Conservation (phyloP, 2,113 vertebrate species). For the Puffinus mauretanicus region DNA sequence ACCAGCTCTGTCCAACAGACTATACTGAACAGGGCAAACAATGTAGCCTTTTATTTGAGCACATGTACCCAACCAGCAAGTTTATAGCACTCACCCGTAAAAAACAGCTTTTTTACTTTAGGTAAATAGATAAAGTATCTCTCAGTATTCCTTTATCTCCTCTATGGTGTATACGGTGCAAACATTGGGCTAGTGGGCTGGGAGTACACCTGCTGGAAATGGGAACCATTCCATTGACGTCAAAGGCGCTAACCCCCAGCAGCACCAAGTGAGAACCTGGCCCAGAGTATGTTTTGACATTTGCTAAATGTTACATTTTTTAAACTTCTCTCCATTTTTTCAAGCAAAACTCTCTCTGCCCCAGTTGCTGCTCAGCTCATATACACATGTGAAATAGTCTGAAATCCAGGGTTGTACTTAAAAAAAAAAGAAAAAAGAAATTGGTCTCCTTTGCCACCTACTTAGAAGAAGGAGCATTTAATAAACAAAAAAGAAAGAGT, state of each 20-base stretch:
- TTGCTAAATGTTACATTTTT: neutral
- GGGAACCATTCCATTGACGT: neutral
- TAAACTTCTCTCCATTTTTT: neutral
- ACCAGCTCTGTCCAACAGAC: neutral
- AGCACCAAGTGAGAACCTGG: neutral
- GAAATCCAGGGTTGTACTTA: neutral
- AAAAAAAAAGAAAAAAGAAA: neutral
- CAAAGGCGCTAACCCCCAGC: neutral
- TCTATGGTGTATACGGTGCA: neutral
- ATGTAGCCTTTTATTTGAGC: neutral
- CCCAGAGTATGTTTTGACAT: neutral
- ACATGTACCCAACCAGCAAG: neutral
- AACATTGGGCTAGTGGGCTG: neutral
- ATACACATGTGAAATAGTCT: neutral
- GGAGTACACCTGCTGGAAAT: neutral
- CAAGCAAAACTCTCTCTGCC: neutral
- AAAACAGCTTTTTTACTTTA: neutral
- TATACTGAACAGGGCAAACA: neutral
- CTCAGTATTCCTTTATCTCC: conserved; percentile 12
- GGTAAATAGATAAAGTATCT: conserved; percentile 37
- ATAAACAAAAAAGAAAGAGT: neutral
- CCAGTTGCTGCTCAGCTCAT: neutral
- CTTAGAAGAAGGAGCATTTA: neutral
- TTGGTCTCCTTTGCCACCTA: fast-evolving
- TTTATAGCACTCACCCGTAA: neutral